These are phyloP conservation scores for Takifugu ocellatus DNA, from an alignment of 2,797 vertebrate species.

Conservation along the genomic window DNA sequence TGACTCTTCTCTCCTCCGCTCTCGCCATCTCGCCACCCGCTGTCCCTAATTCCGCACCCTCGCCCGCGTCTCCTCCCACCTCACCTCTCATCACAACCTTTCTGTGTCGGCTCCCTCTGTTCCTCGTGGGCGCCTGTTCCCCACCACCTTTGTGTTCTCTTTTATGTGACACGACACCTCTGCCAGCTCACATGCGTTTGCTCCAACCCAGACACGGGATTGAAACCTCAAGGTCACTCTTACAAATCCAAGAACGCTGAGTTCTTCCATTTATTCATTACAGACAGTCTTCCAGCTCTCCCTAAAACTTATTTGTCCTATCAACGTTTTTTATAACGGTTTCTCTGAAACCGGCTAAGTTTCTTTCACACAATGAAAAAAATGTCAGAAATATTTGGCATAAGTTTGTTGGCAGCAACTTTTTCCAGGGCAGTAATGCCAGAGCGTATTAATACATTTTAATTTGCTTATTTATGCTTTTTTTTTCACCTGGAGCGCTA, in stretches of 20 bases:
- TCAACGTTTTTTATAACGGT: conserved; percentile 32
- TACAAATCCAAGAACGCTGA: conserved; percentile 26
- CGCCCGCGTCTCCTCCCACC: conserved; percentile 8
- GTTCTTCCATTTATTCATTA: neutral
- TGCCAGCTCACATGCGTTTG: conserved; percentile 15
- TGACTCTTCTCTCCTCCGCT: conserved; percentile 49
- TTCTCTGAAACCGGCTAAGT: conserved; percentile 28
- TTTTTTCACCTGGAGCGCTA: too few species aligned
- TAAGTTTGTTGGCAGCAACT: too few species aligned
- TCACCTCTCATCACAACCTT: conserved; percentile 43
- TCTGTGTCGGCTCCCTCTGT: conserved; percentile 24
- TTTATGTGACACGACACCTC: conserved; percentile 46
- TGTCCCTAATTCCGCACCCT: conserved; percentile 16
- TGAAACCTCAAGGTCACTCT: conserved; percentile 60
- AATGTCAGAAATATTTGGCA: neutral
- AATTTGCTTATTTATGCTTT: too few species aligned
- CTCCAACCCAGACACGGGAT: conserved; percentile 54
- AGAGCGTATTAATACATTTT: too few species aligned
- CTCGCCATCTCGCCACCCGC: conserved; percentile 60
- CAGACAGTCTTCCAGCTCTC: conserved; percentile 37
- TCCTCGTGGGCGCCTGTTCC: neutral
- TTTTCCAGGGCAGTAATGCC: too few species aligned
- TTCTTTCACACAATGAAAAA: conserved; percentile 10
- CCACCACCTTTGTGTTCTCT: neutral
- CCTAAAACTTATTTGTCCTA: conserved; percentile 23